Conservation (phyloP, 1,140 invertebrate genomes). For the Saxidomus purpurata region DNA sequence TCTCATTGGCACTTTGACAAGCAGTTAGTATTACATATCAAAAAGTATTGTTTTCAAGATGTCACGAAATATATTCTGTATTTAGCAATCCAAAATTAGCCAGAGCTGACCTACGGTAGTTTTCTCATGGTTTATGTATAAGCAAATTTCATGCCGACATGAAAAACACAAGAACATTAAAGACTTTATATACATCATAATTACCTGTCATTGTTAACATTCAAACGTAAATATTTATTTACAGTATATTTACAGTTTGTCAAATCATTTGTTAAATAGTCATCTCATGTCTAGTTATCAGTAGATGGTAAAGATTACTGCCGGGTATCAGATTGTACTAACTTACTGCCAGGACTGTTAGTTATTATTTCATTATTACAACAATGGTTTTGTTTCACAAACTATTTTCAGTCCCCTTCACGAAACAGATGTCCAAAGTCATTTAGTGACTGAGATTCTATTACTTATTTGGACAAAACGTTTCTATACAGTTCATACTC, state of each 20-base stretch:
- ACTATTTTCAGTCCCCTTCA: background rate
- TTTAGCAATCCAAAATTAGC: background rate
- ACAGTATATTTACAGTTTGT: conserved; percentile 31
- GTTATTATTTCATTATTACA: background rate
- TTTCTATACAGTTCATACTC: too few species aligned
- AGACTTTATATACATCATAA: conserved; percentile 14
- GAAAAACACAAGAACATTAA: background rate
- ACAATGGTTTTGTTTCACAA: background rate
- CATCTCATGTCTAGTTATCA: background rate
- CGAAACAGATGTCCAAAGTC: too few species aligned
- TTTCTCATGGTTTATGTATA: background rate
- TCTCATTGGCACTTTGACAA: too few species aligned
- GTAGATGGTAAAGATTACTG: background rate
- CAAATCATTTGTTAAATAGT: conserved; percentile 7
- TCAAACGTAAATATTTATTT: conserved; percentile 23
- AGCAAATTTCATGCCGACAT: background rate
- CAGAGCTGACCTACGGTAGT: background rate
- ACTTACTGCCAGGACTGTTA: background rate
- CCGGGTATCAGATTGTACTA: background rate
- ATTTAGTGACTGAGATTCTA: too few species aligned
- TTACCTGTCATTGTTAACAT: conserved; percentile 5
- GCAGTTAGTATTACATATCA: too few species aligned
- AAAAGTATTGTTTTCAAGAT: background rate
- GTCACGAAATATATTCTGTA: background rate
- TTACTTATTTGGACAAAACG: too few species aligned